phyloP scores from a whole-genome alignment of 2,113 vertebrate species.

The Anthoscopus minutus region DNA sequence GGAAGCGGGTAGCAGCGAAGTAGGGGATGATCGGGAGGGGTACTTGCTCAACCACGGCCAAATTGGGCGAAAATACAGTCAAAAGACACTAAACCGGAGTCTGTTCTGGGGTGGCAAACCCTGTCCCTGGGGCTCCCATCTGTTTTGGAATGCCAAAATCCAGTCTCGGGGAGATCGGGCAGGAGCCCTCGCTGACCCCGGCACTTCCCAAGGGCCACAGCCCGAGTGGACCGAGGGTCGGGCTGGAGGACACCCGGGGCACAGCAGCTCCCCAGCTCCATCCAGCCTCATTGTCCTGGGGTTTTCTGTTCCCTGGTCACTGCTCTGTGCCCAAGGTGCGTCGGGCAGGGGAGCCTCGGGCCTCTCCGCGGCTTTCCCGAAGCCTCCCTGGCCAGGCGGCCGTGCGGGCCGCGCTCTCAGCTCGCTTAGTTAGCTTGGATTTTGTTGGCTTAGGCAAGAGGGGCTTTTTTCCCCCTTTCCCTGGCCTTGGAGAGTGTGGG shows the following conservation, averaged over 20 bases:
- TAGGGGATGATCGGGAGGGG: background rate
- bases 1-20: fast-evolving
- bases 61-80: background rate
- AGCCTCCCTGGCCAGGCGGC: background rate
- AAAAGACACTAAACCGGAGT: background rate
- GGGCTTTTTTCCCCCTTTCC: fast-evolving
- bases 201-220: fast-evolving
- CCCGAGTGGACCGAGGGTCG: fast-evolving
- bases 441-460: background rate
- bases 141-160: background rate
- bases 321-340: no score
- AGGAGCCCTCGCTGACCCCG: fast-evolving
- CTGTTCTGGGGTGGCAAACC: background rate
- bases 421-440: fast-evolving
- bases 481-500: background rate
- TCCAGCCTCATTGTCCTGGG: background rate
- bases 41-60: background rate
- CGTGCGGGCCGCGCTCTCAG: no score
- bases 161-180: background rate
- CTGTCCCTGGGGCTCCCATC: background rate
- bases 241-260: background rate
- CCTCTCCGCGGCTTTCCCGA: no score
- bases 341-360: fast-evolving
- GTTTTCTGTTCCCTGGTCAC: fast-evolving
- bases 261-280: background rate